phyloP scores from a whole-genome alignment of 64 coral and sea anemone species.

The Dendrophyllia cribrosa region DNA sequence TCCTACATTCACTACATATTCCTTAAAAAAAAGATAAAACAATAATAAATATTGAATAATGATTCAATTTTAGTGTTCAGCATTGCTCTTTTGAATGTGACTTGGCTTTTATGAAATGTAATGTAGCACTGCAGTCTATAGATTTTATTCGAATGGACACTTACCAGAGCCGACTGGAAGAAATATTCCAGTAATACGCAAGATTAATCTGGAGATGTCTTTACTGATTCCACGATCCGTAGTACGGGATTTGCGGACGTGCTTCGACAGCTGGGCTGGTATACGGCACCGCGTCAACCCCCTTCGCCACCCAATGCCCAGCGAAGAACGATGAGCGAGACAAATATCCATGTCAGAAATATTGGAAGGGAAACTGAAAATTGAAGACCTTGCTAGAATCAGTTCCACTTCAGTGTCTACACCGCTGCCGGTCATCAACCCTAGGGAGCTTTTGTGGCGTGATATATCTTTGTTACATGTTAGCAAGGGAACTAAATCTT shows the following conservation, averaged over 20 bases:
- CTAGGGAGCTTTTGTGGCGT: constrained; percentile 34
- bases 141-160: not conserved
- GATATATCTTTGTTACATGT: constrained; percentile 52
- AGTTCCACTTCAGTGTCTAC: constrained; percentile 70
- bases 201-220: constrained; percentile 26
- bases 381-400: constrained; percentile 61
- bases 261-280: constrained; percentile 51
- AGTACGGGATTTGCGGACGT: constrained; percentile 36
- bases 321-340: constrained; percentile 49
- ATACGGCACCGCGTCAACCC: constrained; percentile 34
- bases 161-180: constrained; percentile 65
- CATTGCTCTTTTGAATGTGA: not conserved
- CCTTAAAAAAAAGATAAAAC: not conserved
- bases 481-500: constrained; percentile 32
- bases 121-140: constrained; percentile 7
- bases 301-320: constrained; percentile 56
- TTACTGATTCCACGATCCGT: constrained; percentile 59
- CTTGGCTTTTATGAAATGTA: constrained; percentile 16
- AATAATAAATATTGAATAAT: not conserved
- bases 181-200: constrained; percentile 66
- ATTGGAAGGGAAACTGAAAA: constrained; percentile 58
- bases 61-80: not conserved
- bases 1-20: constrained; percentile 27
- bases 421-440: constrained; percentile 18
- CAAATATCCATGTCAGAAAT: constrained; percentile 53